These are phyloP conservation scores for Eilema sororculum DNA, from an alignment of 2,888 invertebrate genomes.

Conservation along the genomic window DNA sequence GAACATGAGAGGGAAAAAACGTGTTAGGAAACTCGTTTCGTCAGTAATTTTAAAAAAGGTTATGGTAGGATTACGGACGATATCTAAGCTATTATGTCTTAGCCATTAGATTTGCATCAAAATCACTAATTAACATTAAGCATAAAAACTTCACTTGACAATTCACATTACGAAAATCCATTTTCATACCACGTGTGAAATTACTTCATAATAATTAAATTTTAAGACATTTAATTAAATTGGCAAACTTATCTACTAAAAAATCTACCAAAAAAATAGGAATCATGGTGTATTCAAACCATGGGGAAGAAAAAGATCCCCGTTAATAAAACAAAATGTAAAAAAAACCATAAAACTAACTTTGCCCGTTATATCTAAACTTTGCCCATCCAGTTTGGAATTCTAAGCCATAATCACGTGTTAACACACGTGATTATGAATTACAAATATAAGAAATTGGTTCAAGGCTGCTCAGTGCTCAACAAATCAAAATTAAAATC, in stretches of 20 bases:
- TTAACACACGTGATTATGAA: conserved; percentile 1
- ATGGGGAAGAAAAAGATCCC: background rate
- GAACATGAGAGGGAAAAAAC: background rate
- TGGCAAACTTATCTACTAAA: background rate
- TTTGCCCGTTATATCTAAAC: background rate
- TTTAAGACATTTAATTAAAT: background rate
- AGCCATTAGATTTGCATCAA: background rate
- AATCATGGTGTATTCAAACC: no score
- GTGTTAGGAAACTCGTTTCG: background rate
- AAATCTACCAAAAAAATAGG: no score
- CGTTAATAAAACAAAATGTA: background rate
- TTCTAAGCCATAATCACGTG: background rate
- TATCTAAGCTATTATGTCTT: background rate
- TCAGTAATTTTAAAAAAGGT: background rate
- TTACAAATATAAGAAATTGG: conserved; percentile 7
- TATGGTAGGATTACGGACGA: no score
- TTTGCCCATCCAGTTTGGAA: background rate
- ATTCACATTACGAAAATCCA: background rate
- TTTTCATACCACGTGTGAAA: background rate
- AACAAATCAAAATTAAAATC: conserved; percentile 17
- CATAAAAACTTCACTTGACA: background rate
- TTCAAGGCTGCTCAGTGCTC: background rate
- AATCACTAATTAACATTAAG: no score
- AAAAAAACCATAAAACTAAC: background rate
- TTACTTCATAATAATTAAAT: background rate